Evolutionary conservation across 2,113 vertebrate genomes (phyloP), one percentile per base, ranked within the genome.

Genomic region (Amblyopsis rosae): DNA sequence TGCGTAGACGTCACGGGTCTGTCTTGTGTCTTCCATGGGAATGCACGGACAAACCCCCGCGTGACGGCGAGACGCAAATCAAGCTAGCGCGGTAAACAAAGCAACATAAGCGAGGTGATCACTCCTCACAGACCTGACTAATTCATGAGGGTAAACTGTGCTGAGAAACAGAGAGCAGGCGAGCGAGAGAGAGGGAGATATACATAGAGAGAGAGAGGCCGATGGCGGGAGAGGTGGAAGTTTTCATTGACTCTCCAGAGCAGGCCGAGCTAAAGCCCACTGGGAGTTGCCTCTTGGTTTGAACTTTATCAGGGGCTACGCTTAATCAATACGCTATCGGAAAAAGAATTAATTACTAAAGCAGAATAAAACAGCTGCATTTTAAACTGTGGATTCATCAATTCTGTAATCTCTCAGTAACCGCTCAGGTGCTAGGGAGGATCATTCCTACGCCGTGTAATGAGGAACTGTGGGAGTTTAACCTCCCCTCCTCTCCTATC

Each of bases 271-370:
- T 70, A 69, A 83, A 77, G 77, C 84, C 88, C 85, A 91, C 91
- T 89, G 93, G 93, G 95, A 95, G 94, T 96, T 95, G 94, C 95
- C 93, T 93, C 94, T 95, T 90, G 95, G 96, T 98, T 99, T 99
- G 96, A 99, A 99, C 97, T 99, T 98, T 96, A 99, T 99, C 98
- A 97, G 95, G 95, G 96, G 94, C 95, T 98, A 96, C 95, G 93
- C 96, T 98, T 97, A 98, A 99, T 99, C 98, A 98, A 99, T 99
- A 98, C 90, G 66, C 92, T 98, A 99, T 99, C 90, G 98, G 96
- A 97, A 98, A 98, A 99, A 98, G 97, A 99, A 99, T 99, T 98
- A 98, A 99, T 99, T 99, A 99, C 96, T 96, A 98, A 98, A 98
- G 95, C 98, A 98, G 97, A 98, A 97, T 98, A 98, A 98, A 99